Base-by-base conservation (phyloP, 2,113 vertebrate species). In the Rostratula benghalensis region DNA sequence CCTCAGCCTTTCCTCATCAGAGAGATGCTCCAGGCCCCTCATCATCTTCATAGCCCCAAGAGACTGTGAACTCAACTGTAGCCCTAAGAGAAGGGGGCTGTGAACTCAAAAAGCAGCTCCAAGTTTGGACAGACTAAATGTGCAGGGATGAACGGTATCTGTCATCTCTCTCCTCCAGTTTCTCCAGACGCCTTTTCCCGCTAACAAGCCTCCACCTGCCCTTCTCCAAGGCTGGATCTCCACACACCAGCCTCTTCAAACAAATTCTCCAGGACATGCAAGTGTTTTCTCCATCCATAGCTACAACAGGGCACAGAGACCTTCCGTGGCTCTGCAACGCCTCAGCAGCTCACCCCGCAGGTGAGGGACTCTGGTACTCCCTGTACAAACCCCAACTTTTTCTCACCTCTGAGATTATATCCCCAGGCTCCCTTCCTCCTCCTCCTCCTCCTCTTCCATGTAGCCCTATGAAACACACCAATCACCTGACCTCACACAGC, bases 241-340 rank as follows among this genome's bases (percentile, higher is more conserved):
- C 46, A 30, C 11, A 11, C 45, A n/a, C 46, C 11, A 19, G 27
- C 41, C 31, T 84, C 80, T 57, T 68, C 21, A 33, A 45, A 60
- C 19, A 71, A 68, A 65, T 22, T 53, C 59, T 35, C 63, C 57
- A 33, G 46, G 21, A 69, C 18, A 61, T 3, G 1, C 10, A 24
- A 18, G 21, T 7, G 10, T 30, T 20, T 39, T 37, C 57, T 79
- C 78, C 61, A 56, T 39, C 35, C n/a, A 7, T 0, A 27, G 31
- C 39, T 70, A n/a, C 67, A 46, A 16, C 9, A 25, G 51, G 27
- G 50, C 69, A 79, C 48, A 57, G 48, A 74, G 22, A 37, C 14
- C 41, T 14, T 21, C 39, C 37, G 16, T 3, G 1, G 2, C 10
- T 7, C 59, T n/a, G 65, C 17, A 8, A 39, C 2, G 0, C 14